Evolutionary conservation across 2,113 vertebrate species (phyloP), one percentile per base, ranked within the genome.

Genomic region (Laterallus jamaicensis): DNA sequence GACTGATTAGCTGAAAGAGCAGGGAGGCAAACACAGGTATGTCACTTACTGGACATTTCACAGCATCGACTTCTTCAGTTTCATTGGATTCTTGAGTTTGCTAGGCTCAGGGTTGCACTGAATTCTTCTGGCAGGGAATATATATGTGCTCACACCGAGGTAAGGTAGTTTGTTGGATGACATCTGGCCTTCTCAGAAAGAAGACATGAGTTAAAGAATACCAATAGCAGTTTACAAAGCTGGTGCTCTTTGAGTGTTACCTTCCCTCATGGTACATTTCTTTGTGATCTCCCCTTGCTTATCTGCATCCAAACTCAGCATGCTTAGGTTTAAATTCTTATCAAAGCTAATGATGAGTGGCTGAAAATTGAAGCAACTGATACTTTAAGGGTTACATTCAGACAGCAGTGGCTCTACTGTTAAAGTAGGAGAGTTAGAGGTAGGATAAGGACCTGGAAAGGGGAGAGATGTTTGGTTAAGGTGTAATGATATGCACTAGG

Each of bases 81-180:
- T 69, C 50, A 21, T 2, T 66, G 54, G 37, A 44, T 69, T 91
- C 29, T 64, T 56, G 18, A 37, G 50, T 67, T 75, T 62, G 17
- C 37, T 81, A n/a, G 21, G 21, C 56, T 86, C 25, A 63, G 20
- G 12, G 12, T 66, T 86, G 79, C 40, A 25, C 32, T 60, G 52
- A 82, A 15, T 80, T 93, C 44, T 49, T 7, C 62, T 76, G 32
- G 22, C 26, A 82, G 13, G 13, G 6, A 1, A 11, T 63, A 7
- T 50, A 11, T 63, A 8, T 1, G 9, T 24, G 22, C 21, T 5
- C 6, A n/a, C 8, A 49, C 4, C 10, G 47, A 52, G 5, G 2
- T 22, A 39, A 82, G 20, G 17, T 75, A 28, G 37, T 3, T 54
- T 54, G 26, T 60, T 71, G 25, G 6, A 4, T 28, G 17, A 11